These are phyloP conservation scores for Pelmatolapia mariae DNA, from an alignment of 2,113 vertebrate genomes.

Conservation along the genomic window DNA sequence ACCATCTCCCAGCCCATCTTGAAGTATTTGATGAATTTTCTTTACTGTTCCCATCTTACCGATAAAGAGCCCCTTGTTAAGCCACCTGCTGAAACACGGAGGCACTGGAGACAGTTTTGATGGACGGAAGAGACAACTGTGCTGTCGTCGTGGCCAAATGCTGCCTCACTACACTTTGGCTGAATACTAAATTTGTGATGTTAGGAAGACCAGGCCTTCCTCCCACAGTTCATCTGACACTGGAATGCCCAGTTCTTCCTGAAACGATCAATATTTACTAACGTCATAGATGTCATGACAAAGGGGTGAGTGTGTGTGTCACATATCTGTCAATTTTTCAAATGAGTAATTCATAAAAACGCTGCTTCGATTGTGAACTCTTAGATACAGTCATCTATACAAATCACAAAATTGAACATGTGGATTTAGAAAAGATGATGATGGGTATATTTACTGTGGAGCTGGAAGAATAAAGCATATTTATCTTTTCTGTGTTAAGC, in stretches of 20 bases:
- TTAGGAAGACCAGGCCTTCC: not conserved
- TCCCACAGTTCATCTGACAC: not conserved
- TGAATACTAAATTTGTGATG: not conserved
- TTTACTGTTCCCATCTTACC: not conserved
- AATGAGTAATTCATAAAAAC: not conserved
- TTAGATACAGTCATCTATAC: not conserved
- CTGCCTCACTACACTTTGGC: not conserved
- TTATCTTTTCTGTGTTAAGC: not conserved
- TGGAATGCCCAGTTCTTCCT: not conserved
- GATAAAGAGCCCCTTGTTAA: not conserved
- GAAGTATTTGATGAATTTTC: not conserved
- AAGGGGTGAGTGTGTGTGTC: not conserved
- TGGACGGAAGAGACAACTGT: not conserved
- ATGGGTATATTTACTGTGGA: not conserved
- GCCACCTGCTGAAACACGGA: not conserved
- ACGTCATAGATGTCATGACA: not conserved
- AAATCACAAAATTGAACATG: not conserved
- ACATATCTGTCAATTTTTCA: not conserved
- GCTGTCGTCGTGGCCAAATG: not conserved
- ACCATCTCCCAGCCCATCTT: not conserved
- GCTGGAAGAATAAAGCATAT: not conserved
- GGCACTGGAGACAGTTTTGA: not conserved
- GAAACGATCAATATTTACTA: not conserved
- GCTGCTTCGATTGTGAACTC: not conserved
- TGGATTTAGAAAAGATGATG: not conserved